These are phyloP conservation scores for Apamea epomidion DNA, from an alignment of 2,888 invertebrate genomes.

Conservation along the genomic window DNA sequence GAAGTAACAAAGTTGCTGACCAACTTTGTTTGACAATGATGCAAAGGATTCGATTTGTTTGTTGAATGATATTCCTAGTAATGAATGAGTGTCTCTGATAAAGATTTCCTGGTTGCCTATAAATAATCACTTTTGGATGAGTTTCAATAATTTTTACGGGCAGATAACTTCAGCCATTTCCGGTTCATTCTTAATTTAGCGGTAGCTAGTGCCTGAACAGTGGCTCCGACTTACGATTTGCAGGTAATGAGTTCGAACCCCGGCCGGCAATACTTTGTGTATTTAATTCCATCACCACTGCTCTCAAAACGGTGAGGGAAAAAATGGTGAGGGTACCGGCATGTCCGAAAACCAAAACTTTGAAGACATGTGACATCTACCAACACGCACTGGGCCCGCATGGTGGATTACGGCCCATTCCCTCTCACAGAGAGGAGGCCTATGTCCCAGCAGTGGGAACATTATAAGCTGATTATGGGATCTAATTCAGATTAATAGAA, in stretches of 20 bases:
- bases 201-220: too few relatives aligned
- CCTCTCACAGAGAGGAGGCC: not conserved
- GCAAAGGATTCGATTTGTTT: slow-evolving; percentile 15
- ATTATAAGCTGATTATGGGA: not conserved
- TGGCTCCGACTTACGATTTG: not conserved
- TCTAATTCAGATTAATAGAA: too few relatives aligned
- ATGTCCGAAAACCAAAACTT: not conserved
- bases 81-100: not conserved
- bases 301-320: not conserved
- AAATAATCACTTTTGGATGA: not conserved
- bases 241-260: too few relatives aligned
- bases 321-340: not conserved
- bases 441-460: not conserved
- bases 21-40: slow-evolving; percentile 37
- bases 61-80: slow-evolving; percentile 1
- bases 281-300: not conserved
- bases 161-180: not conserved
- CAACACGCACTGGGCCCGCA: not conserved
- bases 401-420: not conserved
- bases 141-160: not conserved
- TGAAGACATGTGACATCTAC: not conserved
- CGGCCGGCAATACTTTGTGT: not conserved
- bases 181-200: not conserved
- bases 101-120: not conserved
- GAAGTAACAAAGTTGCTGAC: slow-evolving; percentile 23